Conservation (phyloP, 2,888 invertebrate genomes). For the Antheraea yamamai region DNA sequence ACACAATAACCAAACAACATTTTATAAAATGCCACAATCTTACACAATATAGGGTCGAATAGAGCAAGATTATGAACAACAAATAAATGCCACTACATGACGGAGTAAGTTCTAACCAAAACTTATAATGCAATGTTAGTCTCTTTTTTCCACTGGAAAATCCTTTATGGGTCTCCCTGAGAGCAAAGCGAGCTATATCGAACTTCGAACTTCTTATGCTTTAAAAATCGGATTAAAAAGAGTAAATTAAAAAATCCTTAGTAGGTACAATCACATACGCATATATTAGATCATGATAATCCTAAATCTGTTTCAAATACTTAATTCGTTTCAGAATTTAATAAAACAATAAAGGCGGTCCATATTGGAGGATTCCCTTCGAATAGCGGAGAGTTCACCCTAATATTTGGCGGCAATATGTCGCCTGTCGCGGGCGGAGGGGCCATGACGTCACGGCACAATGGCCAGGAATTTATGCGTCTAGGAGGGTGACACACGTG, state of each 20-base stretch:
- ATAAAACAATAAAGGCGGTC: constrained; percentile 16
- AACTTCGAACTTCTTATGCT: no score
- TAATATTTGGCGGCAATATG: constrained; percentile 50
- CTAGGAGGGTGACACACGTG: constrained; percentile 65
- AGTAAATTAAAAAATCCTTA: not conserved
- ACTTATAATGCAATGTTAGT: no score
- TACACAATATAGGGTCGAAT: no score
- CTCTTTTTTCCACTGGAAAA: no score
- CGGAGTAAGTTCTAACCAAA: no score
- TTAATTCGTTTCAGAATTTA: constrained; percentile 11
- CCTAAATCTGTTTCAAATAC: constrained; percentile 11
- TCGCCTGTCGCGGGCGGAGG: constrained; percentile 44
- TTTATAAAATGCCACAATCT: no score
- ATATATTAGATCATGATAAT: not conserved
- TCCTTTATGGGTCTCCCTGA: no score
- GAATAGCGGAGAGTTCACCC: constrained; percentile 21
- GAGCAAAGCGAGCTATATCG: no score
- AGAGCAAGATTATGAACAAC: no score
- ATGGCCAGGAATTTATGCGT: constrained; percentile 68
- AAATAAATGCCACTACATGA: no score
- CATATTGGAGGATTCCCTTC: constrained; percentile 16
- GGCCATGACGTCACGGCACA: constrained; percentile 52
- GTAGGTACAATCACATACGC: not conserved
- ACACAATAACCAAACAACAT: no score
- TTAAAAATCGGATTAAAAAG: not conserved